These are phyloP conservation scores for Eudyptes chrysolophus DNA, from an alignment of 2,113 vertebrate genomes.

Conservation along the genomic window DNA sequence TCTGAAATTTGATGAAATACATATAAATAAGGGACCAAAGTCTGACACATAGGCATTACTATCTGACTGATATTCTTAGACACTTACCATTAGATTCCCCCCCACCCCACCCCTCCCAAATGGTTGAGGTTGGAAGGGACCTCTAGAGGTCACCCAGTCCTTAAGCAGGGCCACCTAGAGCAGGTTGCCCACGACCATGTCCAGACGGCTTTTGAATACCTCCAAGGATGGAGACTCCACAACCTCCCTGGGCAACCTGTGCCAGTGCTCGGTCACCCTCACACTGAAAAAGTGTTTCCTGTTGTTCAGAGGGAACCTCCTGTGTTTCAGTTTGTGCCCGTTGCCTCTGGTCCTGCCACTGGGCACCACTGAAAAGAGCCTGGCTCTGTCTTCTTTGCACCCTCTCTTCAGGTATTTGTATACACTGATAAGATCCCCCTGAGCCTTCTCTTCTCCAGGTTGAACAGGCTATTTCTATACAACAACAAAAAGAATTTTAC, in stretches of 20 bases:
- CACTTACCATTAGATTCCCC: background rate
- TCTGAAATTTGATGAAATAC: background rate
- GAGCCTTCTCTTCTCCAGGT: background rate
- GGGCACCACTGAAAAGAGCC: background rate
- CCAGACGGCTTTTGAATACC: background rate
- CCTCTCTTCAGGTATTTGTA: background rate
- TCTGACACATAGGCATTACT: background rate
- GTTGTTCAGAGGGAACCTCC: background rate
- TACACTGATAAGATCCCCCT: background rate
- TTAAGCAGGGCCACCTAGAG: background rate
- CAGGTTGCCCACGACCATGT: background rate
- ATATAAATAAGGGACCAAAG: background rate
- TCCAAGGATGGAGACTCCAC: background rate
- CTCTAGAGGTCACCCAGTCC: background rate
- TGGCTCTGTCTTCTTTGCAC: accelerated
- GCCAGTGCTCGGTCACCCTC: background rate
- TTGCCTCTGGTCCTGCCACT: background rate
- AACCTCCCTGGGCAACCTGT: background rate
- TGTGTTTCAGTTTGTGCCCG: background rate
- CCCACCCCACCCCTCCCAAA: accelerated
- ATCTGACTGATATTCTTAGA: background rate
- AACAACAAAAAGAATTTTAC: background rate
- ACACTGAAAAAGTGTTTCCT: background rate
- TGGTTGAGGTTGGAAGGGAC: background rate
- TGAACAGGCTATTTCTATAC: background rate